Base-by-base conservation (phyloP, 37 sponge, comb jelly and placozoan genomes). In the Haliclona indistincta region DNA sequence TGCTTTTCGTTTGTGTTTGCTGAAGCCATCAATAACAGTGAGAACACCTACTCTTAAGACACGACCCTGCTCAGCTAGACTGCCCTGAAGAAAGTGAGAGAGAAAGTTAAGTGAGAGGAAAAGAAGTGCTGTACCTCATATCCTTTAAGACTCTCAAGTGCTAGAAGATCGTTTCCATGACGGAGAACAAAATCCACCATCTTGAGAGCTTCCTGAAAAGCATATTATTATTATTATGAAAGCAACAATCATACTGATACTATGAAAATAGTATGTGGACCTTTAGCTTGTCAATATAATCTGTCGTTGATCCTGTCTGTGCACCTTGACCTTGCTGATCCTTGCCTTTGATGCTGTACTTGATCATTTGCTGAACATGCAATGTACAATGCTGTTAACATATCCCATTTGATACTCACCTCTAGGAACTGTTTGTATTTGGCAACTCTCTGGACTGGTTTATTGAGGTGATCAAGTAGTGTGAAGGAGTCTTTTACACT, bases 131-230 rank as follows among this genome's bases (percentile, higher is more conserved):
- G n/a, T n/a, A n/a, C n/a, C n/a, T 85, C 79, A 43, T 69, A 85
- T 40, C 90, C 90, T 78, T 39, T 76, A 19, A 93, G 76, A 30
- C 62, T 67, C 35, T 93, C 94, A 30, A 93, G 70, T 30, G 94
- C 94, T 7, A 93, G 72, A 22, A 93, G 61, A 70, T 93, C 90
- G 70, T 93, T 89, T 54, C 94, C 94, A 89, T 93, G 94, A 28
- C 90, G 90, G 0, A 93, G 83, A 37, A 91, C 81, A 64, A 89
- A 93, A 42, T 81, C 83, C 37, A 68, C 56, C 78, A 85, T 81
- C 36, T 85, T 85, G n/a, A 81, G 68, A n/a, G 91, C 86, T 42
- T 81, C 86, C 86, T 81, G 72, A 66, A 65, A 23, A 54, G 6
- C 37, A 8, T 25, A 56, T 35, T 19, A 2, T n/a, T 36, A 66